Conservation (phyloP, 2,888 invertebrate species). For the Diplolepis rosae region DNA sequence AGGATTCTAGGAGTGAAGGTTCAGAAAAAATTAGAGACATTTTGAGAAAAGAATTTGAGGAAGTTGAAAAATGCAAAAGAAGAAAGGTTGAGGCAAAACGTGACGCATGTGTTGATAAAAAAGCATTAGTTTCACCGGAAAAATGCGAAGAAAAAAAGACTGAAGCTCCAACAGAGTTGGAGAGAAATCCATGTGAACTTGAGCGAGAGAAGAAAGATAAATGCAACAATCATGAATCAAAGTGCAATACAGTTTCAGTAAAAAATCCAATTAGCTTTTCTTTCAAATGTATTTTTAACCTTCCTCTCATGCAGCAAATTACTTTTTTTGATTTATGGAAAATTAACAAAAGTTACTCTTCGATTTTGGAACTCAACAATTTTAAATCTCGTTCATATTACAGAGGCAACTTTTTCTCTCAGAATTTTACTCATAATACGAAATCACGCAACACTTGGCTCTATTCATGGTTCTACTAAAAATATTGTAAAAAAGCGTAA, state of each 20-base stretch:
- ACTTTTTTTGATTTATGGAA: not conserved
- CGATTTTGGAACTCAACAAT: not conserved
- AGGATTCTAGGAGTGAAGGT: not conserved
- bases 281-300: not conserved
- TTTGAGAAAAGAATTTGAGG: not conserved
- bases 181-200: not conserved
- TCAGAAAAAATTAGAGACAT: not conserved
- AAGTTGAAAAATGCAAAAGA: conserved; percentile 5
- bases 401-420: not conserved
- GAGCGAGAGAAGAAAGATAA: not conserved
- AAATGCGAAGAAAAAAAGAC: not conserved
- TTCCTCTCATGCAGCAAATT: not conserved
- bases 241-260: not conserved
- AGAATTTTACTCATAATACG: not conserved
- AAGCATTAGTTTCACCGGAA: not conserved
- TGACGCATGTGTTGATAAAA: not conserved
- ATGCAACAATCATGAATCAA: not conserved
- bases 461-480: not conserved
- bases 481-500: not conserved
- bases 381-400: not conserved
- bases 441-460: not conserved
- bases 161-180: not conserved
- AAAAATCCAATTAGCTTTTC: not conserved
- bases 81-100: not conserved
- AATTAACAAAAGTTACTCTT: not conserved